Evolutionary conservation across 1,140 invertebrate species (phyloP).

Genomic region (Drosophila sproati): DNA sequence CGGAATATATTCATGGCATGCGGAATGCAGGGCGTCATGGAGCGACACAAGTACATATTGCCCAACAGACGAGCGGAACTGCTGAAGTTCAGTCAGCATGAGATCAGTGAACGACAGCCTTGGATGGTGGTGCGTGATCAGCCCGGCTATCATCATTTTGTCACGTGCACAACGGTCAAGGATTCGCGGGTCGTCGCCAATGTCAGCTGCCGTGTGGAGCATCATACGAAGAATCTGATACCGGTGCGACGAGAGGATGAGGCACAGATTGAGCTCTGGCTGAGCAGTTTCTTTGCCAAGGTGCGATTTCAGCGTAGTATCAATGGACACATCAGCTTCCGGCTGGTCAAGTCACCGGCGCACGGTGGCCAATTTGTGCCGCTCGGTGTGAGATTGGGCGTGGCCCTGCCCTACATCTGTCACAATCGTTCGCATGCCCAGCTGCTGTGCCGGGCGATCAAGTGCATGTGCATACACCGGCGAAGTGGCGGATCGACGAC

Average conservation of each 20-base stretch:
- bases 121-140: conserved; percentile 91
- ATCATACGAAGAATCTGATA: conserved; percentile 88
- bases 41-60: conserved; percentile 88
- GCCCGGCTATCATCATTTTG: conserved; percentile 88
- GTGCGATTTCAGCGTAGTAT: conserved; percentile 87
- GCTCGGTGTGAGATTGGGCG: conserved; percentile 90
- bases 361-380: conserved; percentile 86
- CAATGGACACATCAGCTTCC: conserved; percentile 91
- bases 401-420: conserved; percentile 91
- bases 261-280: conserved; percentile 89
- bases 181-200: conserved; percentile 90
- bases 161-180: conserved; percentile 92
- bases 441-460: conserved; percentile 86
- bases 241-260: conserved; percentile 85
- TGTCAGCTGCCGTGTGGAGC: conserved; percentile 90
- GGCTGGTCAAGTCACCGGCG: conserved; percentile 86
- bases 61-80: conserved; percentile 88
- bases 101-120: conserved; percentile 89
- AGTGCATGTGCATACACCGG: conserved; percentile 76
- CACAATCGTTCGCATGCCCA: conserved; percentile 88
- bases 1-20: conserved; percentile 90
- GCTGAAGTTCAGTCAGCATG: conserved; percentile 87
- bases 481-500: conserved; percentile 78
- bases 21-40: conserved; percentile 89
- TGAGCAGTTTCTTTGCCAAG: conserved; percentile 89